Percentiles rank a stretch among this genome's conserved stretches.
Evolutionary conservation across 2,797 vertebrate genomes (phyloP).

Genomic region (Acrossocheilus fasciatus): DNA sequence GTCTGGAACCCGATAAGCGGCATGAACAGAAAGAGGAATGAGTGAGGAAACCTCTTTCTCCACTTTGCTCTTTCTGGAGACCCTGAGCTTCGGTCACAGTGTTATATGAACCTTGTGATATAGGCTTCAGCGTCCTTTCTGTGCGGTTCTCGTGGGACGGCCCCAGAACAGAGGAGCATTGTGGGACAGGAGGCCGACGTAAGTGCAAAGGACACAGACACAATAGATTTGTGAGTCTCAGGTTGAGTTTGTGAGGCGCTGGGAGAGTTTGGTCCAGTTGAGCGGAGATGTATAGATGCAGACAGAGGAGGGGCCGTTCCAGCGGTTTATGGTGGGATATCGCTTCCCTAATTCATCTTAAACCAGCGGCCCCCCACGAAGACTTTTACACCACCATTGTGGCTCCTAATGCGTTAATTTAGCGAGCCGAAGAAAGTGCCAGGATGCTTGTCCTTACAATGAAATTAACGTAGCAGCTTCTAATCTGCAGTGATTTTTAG

Average conservation of each 20-base stretch:
- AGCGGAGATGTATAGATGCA: slow-evolving; percentile 59
- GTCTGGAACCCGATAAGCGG: slow-evolving; percentile 79
- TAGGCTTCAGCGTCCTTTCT: slow-evolving; percentile 71
- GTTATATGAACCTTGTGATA: slow-evolving; percentile 78
- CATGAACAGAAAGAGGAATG: slow-evolving; percentile 78
- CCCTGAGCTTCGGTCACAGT: slow-evolving; percentile 64
- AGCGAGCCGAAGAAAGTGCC: slow-evolving; percentile 34
- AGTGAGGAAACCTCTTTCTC: slow-evolving; percentile 67
- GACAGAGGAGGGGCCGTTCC: slow-evolving; percentile 24
- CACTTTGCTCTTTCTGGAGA: slow-evolving; percentile 29
- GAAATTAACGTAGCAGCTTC: slow-evolving; percentile 16
- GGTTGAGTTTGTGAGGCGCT: slow-evolving; percentile 22
- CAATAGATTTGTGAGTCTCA: slow-evolving; percentile 50
- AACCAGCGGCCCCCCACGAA: slow-evolving; percentile 51
- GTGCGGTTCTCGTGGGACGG: slow-evolving; percentile 67
- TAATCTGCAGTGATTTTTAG: background rate
- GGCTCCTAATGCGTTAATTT: slow-evolving; percentile 57
- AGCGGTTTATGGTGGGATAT: slow-evolving; percentile 41
- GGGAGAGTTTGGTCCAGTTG: slow-evolving; percentile 37
- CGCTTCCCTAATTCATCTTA: slow-evolving; percentile 41
- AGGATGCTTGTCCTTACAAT: background rate
- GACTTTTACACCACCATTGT: slow-evolving; percentile 44
- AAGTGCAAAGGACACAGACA: slow-evolving; percentile 52
- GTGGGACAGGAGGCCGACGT: slow-evolving; percentile 22
- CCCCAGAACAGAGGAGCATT: slow-evolving; percentile 60